Conservation (phyloP, 53 echinoderm and acorn worm species). For the Holothuria scabra region DNA sequence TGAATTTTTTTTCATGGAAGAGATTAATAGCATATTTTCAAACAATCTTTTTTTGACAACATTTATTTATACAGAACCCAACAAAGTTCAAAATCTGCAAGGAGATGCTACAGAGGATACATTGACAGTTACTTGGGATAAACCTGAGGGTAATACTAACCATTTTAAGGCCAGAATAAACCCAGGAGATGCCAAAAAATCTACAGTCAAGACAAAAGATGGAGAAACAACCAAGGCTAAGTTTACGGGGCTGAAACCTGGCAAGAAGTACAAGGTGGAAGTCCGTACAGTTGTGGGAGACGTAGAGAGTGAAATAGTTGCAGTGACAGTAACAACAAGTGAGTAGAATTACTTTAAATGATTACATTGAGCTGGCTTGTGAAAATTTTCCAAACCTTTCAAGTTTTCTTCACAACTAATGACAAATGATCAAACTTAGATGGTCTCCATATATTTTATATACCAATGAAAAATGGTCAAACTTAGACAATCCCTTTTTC, state of each 20-base stretch:
- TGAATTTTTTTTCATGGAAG: no score
- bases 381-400: neutral
- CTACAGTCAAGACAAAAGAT: conserved; percentile 78
- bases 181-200: conserved; percentile 81
- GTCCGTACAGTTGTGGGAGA: conserved; percentile 70
- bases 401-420: no score
- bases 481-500: no score
- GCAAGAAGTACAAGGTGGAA: conserved; percentile 83
- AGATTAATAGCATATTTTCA: no score
- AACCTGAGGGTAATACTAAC: conserved; percentile 71
- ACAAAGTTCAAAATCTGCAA: conserved; percentile 63
- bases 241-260: conserved; percentile 72
- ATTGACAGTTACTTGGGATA: conserved; percentile 64
- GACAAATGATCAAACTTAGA: no score
- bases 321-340: conserved; percentile 74
- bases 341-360: neutral
- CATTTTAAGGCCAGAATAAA: conserved; percentile 74
- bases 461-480: no score
- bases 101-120: conserved; percentile 69
- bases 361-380: no score
- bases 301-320: conserved; percentile 78
- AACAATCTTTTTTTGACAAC: no score
- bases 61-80: conserved; percentile 59
- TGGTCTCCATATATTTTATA: no score
- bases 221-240: conserved; percentile 75